Percentiles rank a stretch among this genome's conserved stretches.
These are phyloP conservation scores for Drosophila setosimentum DNA, from an alignment of 2,888 invertebrate species.

Conservation along the genomic window DNA sequence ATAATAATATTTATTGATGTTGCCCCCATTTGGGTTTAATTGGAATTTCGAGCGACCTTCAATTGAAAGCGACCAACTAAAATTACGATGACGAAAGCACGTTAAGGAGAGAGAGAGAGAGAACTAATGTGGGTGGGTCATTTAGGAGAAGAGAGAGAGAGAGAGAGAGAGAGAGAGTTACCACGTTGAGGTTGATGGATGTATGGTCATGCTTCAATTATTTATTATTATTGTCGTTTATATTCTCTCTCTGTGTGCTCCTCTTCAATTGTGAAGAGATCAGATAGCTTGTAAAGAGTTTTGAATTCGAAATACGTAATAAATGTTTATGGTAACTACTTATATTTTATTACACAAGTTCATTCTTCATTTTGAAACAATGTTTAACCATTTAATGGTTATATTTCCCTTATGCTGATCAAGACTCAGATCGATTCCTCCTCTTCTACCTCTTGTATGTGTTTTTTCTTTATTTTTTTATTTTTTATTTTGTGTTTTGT, in stretches of 20 bases:
- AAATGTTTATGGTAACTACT: neutral
- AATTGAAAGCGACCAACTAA: conserved; percentile 45
- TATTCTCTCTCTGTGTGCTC: neutral
- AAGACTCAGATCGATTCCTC: neutral
- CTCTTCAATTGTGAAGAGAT: neutral
- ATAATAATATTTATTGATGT: conserved; percentile 5
- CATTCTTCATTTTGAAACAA: neutral
- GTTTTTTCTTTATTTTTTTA: neutral
- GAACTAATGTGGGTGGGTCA: neutral
- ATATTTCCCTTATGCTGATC: neutral
- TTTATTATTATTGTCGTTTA: conserved; percentile 45
- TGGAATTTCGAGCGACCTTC: conserved; percentile 29
- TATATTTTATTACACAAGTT: neutral
- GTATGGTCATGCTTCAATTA: conserved; percentile 60
- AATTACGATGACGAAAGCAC: conserved; percentile 11
- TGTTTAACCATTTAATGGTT: neutral
- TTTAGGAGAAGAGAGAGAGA: neutral
- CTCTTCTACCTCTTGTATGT: neutral
- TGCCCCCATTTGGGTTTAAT: conserved; percentile 40
- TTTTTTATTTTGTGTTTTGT: too few relatives aligned
- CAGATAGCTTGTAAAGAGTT: neutral
- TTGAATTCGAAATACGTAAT: neutral
- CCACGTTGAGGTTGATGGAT: conserved; percentile 14
- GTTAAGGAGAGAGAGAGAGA: neutral
- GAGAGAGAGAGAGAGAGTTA: conserved; percentile 14